Conservation (phyloP, 2,888 invertebrate species). For the Fragum whitleyi region DNA sequence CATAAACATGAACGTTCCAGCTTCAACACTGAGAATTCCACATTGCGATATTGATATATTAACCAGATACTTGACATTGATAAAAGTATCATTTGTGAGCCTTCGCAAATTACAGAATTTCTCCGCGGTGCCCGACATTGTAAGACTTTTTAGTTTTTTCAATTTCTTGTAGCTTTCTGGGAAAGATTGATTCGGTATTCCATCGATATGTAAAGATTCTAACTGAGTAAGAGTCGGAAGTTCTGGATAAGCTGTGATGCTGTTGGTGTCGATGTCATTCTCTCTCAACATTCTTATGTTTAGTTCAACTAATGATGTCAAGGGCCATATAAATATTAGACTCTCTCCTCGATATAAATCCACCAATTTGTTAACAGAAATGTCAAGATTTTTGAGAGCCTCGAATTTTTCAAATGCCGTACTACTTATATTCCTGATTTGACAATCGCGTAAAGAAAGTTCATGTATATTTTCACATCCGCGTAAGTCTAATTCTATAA, state of each 20-base stretch:
- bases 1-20: conserved; percentile 20
- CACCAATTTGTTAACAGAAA: neutral
- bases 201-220: neutral
- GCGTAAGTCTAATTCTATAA: neutral
- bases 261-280: neutral
- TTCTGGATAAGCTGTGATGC: neutral
- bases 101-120: neutral
- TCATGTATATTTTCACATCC: neutral
- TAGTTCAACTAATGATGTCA: neutral
- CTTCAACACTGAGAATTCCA: neutral
- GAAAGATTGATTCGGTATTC: neutral
- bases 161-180: neutral
- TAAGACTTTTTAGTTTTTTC: neutral
- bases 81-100: neutral
- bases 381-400: neutral
- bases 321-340: neutral
- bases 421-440: neutral
- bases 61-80: neutral
- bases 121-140: neutral
- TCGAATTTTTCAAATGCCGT: neutral
- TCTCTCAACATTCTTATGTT: neutral
- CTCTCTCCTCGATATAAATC: neutral
- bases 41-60: neutral
- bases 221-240: neutral
- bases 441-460: neutral